Conservation (phyloP, 2,797 vertebrate genomes). For the Limnodromus scolopaceus region DNA sequence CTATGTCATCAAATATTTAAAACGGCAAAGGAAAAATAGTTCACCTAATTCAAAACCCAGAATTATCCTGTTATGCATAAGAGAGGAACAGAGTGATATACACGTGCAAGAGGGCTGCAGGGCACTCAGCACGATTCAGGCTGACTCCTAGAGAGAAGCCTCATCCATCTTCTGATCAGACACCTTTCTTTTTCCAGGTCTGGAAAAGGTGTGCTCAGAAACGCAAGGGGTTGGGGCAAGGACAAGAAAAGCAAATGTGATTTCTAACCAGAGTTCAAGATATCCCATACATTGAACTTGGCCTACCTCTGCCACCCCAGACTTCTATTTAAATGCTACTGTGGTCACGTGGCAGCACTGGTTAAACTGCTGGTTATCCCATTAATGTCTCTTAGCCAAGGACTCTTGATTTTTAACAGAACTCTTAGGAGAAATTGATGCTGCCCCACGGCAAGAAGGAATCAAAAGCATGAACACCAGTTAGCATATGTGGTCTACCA, state of each 20-base stretch:
- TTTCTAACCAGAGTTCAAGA: neutral
- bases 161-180: neutral
- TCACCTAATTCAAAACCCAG: neutral
- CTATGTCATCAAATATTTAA: slow-evolving; percentile 1
- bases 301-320: neutral
- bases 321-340: neutral
- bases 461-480: neutral
- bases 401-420: neutral
- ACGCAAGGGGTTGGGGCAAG: neutral
- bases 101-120: neutral
- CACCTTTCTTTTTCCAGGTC: neutral
- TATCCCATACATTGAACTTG: neutral
- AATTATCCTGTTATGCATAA: neutral
- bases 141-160: neutral
- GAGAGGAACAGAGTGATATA: neutral
- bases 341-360: accelerated
- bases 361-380: neutral
- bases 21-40: neutral
- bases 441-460: neutral
- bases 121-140: neutral
- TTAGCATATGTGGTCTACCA: neutral
- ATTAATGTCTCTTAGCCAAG: neutral
- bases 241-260: neutral
- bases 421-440: neutral
- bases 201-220: neutral